Percentiles rank a stretch among this genome's conserved stretches.
These are phyloP conservation scores for Myiozetetes cayanensis DNA, from an alignment of 2,113 vertebrate genomes.

Conservation along the genomic window DNA sequence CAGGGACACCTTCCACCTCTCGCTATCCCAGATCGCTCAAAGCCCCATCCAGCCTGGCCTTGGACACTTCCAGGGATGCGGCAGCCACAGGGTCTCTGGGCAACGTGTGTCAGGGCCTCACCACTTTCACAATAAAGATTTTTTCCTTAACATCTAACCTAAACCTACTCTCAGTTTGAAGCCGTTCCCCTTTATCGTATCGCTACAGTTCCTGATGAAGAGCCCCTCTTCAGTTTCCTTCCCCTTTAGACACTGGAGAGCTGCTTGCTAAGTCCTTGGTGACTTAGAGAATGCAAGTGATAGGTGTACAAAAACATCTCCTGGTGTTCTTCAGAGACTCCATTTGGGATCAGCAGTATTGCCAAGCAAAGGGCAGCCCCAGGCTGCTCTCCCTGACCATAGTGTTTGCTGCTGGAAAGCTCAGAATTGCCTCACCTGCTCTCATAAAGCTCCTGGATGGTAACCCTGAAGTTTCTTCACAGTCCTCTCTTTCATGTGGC, in stretches of 20 bases:
- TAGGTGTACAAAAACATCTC: not conserved
- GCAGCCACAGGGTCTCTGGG: not conserved
- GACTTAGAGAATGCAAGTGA: rapidly evolving
- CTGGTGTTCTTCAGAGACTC: not conserved
- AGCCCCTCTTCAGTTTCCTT: not conserved
- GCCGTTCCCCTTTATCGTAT: not conserved
- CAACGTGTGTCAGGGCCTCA: too few relatives aligned
- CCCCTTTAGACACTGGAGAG: not conserved
- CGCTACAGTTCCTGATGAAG: not conserved
- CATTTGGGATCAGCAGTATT: not conserved
- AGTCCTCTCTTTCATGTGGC: not conserved
- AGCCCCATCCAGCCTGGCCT: not conserved
- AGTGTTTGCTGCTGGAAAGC: not conserved
- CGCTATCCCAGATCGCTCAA: not conserved
- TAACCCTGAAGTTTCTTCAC: not conserved
- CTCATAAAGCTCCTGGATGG: rapidly evolving
- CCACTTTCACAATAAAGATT: not conserved
- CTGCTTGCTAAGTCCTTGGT: not conserved
- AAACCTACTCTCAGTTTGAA: not conserved
- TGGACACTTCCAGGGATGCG: not conserved
- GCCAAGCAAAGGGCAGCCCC: not conserved
- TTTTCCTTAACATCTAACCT: not conserved
- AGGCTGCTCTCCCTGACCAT: not conserved
- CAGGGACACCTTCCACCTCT: too few relatives aligned
- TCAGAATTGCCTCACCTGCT: not conserved